A percentile compares a stretch with the other conserved stretches of the same genome.
phyloP scores from a whole-genome alignment of 1,140 invertebrate genomes.

The Homalodisca vitripennis region DNA sequence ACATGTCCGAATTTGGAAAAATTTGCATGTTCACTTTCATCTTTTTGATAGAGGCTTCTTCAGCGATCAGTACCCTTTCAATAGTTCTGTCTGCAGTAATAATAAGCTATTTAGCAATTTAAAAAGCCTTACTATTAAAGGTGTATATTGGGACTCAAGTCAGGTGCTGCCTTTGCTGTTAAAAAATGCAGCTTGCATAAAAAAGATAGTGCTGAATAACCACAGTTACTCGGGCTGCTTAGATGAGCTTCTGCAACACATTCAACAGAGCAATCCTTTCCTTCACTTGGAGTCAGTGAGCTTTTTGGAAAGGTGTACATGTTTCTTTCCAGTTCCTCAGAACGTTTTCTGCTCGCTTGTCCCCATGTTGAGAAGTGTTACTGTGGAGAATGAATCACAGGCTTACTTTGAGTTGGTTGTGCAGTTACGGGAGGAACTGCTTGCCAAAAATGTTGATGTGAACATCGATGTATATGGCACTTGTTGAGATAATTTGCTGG shows the following conservation, averaged over 20 bases:
- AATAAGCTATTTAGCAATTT: neutral
- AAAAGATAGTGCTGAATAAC: slow-evolving; percentile 1
- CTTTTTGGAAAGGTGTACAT: slow-evolving; percentile 12
- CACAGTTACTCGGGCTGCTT: slow-evolving; percentile 7
- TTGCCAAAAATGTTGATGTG: neutral
- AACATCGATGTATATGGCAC: neutral
- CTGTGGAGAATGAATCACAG: slow-evolving; percentile 2
- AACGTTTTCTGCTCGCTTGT: neutral
- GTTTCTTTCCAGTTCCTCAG: neutral
- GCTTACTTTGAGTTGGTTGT: neutral
- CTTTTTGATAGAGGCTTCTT: neutral
- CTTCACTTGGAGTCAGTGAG: neutral
- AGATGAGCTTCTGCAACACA: neutral
- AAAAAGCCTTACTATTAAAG: neutral
- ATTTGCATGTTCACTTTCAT: neutral
- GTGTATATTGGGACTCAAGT: slow-evolving; percentile 9
- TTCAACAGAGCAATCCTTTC: neutral
- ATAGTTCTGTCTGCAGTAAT: neutral
- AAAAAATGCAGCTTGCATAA: neutral
- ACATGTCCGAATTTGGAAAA: slow-evolving; percentile 8
- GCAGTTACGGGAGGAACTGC: neutral
- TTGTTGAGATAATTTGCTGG: no score
- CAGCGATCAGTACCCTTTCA: neutral
- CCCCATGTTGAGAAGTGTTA: neutral
- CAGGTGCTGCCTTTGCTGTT: neutral